phyloP scores from a whole-genome alignment of 1,140 invertebrate species.

The Sminthurides bifidus region DNA sequence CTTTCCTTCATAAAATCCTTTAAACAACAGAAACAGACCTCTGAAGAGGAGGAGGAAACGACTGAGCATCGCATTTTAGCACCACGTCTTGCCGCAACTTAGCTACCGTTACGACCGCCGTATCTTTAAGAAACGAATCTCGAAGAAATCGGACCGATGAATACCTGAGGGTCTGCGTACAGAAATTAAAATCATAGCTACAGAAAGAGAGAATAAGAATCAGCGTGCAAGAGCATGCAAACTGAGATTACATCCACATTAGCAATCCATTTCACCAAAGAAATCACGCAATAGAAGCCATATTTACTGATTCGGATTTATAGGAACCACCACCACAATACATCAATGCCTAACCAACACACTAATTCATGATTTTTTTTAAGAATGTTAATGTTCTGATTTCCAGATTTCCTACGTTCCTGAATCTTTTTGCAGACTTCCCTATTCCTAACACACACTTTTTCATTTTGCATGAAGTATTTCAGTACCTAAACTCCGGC shows the following conservation, averaged over 20 bases:
- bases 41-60: constrained; percentile 49
- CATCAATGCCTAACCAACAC: neutral
- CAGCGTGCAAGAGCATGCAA: neutral
- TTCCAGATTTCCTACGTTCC: no score
- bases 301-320: neutral
- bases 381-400: no score
- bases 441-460: no score
- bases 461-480: no score
- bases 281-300: neutral
- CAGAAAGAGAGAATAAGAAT: constrained; percentile 8
- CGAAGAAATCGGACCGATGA: constrained; percentile 22
- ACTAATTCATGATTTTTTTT: no score
- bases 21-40: no score
- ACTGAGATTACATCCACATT: neutral
- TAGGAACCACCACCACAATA: neutral
- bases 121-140: constrained; percentile 25
- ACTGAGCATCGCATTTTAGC: constrained; percentile 44
- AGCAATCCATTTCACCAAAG: neutral
- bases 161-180: constrained; percentile 21
- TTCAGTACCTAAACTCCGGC: constrained; percentile 18
- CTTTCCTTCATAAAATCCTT: no score
- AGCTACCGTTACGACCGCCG: constrained; percentile 28
- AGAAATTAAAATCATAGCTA: constrained; percentile 3
- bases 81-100: constrained; percentile 6
- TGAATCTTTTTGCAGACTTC: no score